These are phyloP conservation scores for Ceryle rudis DNA, from an alignment of 2,797 vertebrate species.

Conservation along the genomic window DNA sequence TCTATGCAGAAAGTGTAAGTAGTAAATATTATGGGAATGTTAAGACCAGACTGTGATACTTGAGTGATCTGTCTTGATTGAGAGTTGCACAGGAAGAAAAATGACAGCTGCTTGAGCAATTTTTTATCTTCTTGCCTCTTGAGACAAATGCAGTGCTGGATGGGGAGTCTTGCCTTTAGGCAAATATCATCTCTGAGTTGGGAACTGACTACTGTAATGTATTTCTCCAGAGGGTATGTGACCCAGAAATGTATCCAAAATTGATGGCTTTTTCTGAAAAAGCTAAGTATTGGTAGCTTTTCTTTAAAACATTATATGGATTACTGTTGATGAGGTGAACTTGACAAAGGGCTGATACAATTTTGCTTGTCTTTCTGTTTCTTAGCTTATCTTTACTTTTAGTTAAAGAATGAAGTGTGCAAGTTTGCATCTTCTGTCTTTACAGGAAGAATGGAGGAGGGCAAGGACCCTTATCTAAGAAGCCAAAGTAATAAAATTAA, in stretches of 20 bases:
- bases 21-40: neutral
- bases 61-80: neutral
- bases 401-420: neutral
- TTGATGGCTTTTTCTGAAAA: conserved; percentile 8
- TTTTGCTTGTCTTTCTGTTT: neutral
- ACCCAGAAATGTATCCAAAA: conserved; percentile 44
- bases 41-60: neutral
- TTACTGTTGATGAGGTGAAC: neutral
- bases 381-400: neutral
- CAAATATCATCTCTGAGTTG: conserved; percentile 28
- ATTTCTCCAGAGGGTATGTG: conserved; percentile 38
- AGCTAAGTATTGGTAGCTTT: neutral
- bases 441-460: neutral
- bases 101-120: conserved; percentile 14
- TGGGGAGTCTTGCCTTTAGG: conserved; percentile 27
- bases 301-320: neutral
- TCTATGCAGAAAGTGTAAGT: neutral
- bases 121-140: conserved; percentile 1
- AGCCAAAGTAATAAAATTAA: neutral
- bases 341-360: neutral
- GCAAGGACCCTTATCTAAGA: neutral
- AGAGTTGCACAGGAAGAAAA: neutral
- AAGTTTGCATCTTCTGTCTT: neutral
- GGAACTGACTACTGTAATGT: neutral
- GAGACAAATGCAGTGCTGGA: conserved; percentile 4